Evolutionary conservation across 2,797 vertebrate species (phyloP).

Genomic region (Clarias platycephalus): DNA sequence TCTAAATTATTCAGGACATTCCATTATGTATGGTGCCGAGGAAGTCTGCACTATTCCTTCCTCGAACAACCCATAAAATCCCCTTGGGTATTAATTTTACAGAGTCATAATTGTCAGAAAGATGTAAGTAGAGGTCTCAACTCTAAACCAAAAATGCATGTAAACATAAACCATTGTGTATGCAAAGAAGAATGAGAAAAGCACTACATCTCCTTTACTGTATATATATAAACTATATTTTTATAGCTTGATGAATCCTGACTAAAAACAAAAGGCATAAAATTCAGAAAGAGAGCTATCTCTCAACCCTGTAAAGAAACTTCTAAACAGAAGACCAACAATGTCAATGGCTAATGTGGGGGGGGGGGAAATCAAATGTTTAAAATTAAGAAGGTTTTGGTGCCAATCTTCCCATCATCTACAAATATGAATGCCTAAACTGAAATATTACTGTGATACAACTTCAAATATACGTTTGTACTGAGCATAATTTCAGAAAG

Average conservation of each 20-base stretch:
- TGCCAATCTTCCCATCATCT: not conserved
- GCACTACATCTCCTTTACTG: not conserved
- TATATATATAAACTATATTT: not conserved
- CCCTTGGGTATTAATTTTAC: constrained; percentile 2
- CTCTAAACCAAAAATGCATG: constrained; percentile 1
- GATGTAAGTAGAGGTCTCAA: not conserved
- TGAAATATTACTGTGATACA: constrained; percentile 1
- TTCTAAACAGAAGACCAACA: not conserved
- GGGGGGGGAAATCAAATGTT: not conserved
- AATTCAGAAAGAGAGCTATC: not conserved
- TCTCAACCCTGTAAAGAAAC: no score
- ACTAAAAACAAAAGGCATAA: not conserved
- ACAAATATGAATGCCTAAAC: not conserved
- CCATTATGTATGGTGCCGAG: constrained; percentile 67
- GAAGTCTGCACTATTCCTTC: constrained; percentile 35
- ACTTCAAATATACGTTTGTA: not conserved
- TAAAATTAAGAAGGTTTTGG: not conserved
- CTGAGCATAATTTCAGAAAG: not conserved
- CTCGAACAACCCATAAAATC: constrained; percentile 31
- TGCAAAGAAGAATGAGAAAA: not conserved
- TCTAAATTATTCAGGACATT: constrained; percentile 73
- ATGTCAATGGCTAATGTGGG: not conserved
- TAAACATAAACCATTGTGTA: not conserved
- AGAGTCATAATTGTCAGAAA: constrained; percentile 3
- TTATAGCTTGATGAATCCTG: not conserved